phyloP scores from a whole-genome alignment of 1,140 invertebrate species.

The Frieseomelitta varia region DNA sequence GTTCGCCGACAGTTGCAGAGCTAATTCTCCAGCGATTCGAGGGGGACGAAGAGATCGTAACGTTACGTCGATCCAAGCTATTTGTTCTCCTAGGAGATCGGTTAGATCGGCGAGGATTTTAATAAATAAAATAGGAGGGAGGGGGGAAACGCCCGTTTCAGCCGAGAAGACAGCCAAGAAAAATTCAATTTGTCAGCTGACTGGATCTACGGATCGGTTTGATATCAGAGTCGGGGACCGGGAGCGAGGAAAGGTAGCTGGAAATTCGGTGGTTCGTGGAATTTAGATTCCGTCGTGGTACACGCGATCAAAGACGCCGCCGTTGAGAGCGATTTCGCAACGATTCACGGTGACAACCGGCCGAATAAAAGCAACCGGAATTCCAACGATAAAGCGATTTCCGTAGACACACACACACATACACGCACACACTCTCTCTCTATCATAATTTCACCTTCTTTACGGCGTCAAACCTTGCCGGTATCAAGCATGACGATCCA shows the following conservation, averaged over 20 bases:
- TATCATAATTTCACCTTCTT: background rate
- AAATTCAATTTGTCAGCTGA: conserved; percentile 57
- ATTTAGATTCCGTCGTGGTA: background rate
- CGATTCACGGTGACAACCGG: background rate
- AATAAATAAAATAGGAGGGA: conserved; percentile 49
- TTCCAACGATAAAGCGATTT: conserved; percentile 2
- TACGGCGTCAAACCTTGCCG: background rate
- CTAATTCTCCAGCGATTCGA: too few relatives aligned
- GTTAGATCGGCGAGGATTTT: conserved; percentile 14
- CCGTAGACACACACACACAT: background rate
- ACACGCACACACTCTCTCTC: background rate
- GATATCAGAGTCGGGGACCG: background rate
- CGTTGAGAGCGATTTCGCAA: background rate
- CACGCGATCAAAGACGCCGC: background rate
- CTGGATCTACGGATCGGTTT: background rate
- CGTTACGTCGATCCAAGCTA: too few relatives aligned
- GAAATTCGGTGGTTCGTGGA: background rate
- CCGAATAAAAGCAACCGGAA: background rate
- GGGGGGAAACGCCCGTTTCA: background rate
- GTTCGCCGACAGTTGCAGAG: too few relatives aligned
- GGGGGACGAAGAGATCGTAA: too few relatives aligned
- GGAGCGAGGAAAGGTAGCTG: too few relatives aligned
- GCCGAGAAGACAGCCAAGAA: conserved; percentile 26
- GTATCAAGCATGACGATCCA: background rate
- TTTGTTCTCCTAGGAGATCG: too few relatives aligned